Conservation (phyloP, 1,140 invertebrate species). For the Archivesica marissinica region DNA sequence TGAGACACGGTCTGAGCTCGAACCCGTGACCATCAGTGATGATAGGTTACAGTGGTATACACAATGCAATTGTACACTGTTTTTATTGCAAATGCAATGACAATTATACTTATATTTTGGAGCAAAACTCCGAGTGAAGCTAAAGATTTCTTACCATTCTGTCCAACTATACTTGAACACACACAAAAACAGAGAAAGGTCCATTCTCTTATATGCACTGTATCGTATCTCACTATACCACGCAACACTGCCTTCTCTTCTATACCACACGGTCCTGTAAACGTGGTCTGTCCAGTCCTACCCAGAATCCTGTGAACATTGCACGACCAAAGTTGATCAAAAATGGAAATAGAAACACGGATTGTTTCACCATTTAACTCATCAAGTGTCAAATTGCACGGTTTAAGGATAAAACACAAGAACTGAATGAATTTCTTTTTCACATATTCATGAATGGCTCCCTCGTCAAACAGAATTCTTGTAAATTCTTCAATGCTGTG, state of each 20-base stretch:
- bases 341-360: not conserved
- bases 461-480: constrained; percentile 4
- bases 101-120: not conserved
- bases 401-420: not conserved
- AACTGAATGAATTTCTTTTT: constrained; percentile 4
- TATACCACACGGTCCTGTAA: not conserved
- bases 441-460: not conserved
- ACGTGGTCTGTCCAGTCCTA: not conserved
- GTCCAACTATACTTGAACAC: not conserved
- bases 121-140: not conserved
- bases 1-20: no score
- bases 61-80: no score
- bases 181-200: not conserved
- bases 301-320: not conserved
- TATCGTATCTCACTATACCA: not conserved
- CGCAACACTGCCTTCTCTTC: no score
- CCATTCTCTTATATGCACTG: not conserved
- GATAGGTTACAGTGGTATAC: no score
- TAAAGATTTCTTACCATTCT: not conserved
- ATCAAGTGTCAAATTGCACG: not conserved
- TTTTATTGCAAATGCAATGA: not conserved
- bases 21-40: no score
- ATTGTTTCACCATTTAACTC: not conserved
- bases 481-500: not conserved
- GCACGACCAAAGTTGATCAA: not conserved